Evolutionary conservation across 23 tunicate species (phyloP).

Genomic region (Halocynthia aurantium): DNA sequence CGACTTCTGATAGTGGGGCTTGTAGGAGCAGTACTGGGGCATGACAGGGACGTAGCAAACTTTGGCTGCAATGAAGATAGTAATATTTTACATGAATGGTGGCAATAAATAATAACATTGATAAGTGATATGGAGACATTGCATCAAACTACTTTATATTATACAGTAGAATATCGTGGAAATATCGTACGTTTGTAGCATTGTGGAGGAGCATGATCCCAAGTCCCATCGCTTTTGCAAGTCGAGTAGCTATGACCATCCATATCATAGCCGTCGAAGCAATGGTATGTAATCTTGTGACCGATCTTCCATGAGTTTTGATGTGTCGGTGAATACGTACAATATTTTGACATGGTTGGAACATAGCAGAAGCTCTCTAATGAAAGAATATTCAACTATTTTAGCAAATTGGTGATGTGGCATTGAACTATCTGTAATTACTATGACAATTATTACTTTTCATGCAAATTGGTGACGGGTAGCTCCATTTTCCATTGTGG

Average conservation of each 20-base stretch:
- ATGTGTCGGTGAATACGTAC: constrained; percentile 8
- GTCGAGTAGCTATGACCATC: constrained; percentile 12
- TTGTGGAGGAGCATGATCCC: constrained; percentile 9
- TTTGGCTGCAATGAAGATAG: background rate
- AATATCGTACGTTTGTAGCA: constrained; percentile 12
- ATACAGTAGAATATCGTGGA: too few species aligned
- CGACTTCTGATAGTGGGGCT: background rate
- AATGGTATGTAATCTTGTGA: constrained; percentile 19
- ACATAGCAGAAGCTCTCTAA: background rate
- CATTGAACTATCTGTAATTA: too few species aligned
- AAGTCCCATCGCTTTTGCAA: constrained; percentile 13
- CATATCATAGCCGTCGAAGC: constrained; percentile 9
- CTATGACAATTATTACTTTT: background rate
- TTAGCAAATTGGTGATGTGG: too few species aligned
- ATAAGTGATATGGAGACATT: too few species aligned
- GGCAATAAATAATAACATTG: background rate
- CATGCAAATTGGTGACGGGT: constrained; percentile 7
- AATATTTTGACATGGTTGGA: constrained; percentile 1
- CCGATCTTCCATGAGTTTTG: constrained; percentile 1
- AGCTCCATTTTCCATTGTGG: constrained; percentile 10
- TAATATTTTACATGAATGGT: background rate
- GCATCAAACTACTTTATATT: too few species aligned
- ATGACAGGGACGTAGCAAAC: constrained; percentile 3
- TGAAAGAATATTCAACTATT: background rate
- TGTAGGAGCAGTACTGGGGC: constrained; percentile 2